Percentiles rank a stretch among this genome's conserved stretches.
Evolutionary conservation across 2,888 invertebrate species (phyloP).

Genomic region (Neoitamus cyanurus): DNA sequence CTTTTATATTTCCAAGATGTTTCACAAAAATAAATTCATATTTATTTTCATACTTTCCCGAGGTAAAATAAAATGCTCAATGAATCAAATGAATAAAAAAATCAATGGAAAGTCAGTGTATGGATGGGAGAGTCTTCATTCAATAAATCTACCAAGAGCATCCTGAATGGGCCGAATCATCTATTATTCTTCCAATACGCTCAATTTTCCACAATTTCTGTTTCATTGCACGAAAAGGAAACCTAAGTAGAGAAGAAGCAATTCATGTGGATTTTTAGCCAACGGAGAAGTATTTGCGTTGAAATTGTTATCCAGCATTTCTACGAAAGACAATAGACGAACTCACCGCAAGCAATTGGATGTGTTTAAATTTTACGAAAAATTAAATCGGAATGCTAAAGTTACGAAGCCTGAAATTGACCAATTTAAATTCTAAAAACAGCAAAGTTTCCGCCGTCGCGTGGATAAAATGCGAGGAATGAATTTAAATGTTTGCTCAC

Average conservation of each 20-base stretch:
- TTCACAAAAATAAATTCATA: background rate
- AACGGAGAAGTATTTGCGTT: background rate
- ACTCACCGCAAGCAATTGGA: background rate
- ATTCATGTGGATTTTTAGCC: background rate
- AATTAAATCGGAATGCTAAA: background rate
- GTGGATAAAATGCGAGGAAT: background rate
- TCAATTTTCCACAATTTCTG: background rate
- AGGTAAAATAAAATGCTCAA: background rate
- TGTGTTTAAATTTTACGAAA: background rate
- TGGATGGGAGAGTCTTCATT: background rate
- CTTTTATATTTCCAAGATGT: too few relatives aligned
- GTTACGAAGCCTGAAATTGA: background rate
- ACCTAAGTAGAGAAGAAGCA: background rate
- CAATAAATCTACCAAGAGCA: background rate
- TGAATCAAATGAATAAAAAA: background rate
- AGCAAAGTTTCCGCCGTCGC: too few relatives aligned
- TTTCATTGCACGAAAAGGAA: background rate
- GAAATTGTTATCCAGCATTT: background rate
- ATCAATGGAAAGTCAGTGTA: background rate
- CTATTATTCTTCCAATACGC: background rate
- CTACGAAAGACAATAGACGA: background rate
- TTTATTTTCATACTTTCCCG: background rate
- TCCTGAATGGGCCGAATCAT: background rate
- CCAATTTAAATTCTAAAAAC: background rate
- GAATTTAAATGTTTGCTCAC: background rate